phyloP scores from a whole-genome alignment of 2,113 vertebrate species.

The Paraplagusia blochii region DNA sequence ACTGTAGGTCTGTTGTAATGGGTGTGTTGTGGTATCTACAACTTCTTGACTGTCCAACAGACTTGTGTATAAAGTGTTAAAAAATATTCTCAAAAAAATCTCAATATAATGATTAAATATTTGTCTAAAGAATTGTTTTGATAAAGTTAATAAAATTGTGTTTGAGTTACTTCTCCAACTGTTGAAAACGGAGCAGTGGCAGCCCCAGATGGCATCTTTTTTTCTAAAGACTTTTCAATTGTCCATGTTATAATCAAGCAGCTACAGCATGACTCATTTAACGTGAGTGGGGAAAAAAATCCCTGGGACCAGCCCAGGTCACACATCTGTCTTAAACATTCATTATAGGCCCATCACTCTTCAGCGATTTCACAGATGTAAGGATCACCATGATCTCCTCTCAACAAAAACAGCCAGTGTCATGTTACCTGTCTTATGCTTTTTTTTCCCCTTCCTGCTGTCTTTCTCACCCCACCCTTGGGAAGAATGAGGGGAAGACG shows the following conservation, averaged over 20 bases:
- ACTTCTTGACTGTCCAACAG: constrained; percentile 21
- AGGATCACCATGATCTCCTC: constrained; percentile 30
- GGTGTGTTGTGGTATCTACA: constrained; percentile 23
- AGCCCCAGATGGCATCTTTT: neutral
- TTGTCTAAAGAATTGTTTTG: too few species aligned
- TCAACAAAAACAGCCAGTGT: constrained; percentile 48
- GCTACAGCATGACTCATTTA: neutral
- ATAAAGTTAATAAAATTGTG: too few species aligned
- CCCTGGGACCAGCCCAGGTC: neutral
- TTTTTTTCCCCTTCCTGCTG: constrained; percentile 22
- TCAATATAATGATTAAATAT: too few species aligned
- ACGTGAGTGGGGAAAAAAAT: neutral
- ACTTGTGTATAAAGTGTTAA: too few species aligned
- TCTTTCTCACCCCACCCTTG: constrained; percentile 44
- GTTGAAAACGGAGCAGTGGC: too few species aligned
- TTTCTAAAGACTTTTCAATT: neutral
- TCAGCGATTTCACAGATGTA: constrained; percentile 66
- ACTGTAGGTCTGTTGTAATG: constrained; percentile 24
- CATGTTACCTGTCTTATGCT: constrained; percentile 30
- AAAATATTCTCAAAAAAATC: too few species aligned
- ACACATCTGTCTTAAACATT: constrained; percentile 42
- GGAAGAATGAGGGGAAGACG: constrained; percentile 40
- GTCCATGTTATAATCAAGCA: neutral
- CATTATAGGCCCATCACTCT: constrained; percentile 16
- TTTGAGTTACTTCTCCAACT: too few species aligned